These are phyloP conservation scores for Atlantisia rogersi DNA, from an alignment of 2,113 vertebrate species.

Conservation along the genomic window DNA sequence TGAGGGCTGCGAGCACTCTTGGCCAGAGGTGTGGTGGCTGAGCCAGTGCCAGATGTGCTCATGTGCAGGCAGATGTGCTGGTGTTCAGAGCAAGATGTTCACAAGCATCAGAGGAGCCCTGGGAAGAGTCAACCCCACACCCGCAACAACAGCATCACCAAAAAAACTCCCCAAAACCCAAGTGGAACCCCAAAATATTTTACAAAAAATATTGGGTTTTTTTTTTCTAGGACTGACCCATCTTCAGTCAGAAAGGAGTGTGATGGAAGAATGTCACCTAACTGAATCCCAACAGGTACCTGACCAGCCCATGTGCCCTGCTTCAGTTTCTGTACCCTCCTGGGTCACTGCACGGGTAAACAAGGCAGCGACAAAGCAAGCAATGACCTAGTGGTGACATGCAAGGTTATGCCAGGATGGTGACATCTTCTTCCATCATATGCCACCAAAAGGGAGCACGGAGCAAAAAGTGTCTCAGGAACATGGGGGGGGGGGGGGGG, in stretches of 20 bases:
- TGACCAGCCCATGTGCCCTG: fast-evolving
- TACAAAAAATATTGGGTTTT: neutral
- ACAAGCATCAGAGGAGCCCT: neutral
- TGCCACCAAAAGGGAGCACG: fast-evolving
- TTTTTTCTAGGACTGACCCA: too few relatives aligned
- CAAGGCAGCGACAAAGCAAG: fast-evolving
- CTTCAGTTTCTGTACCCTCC: fast-evolving
- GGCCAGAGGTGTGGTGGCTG: neutral
- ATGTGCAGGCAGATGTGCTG: neutral
- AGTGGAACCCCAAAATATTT: neutral
- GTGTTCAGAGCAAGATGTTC: neutral
- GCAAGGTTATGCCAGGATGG: neutral
- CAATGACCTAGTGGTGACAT: neutral
- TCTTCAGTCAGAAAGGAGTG: neutral
- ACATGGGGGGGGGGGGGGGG: fast-evolving
- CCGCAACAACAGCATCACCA: neutral
- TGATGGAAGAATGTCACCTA: too few relatives aligned
- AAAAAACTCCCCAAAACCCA: neutral
- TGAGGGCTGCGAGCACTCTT: fast-evolving
- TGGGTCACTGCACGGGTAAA: neutral
- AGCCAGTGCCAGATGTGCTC: neutral
- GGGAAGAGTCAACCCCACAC: neutral
- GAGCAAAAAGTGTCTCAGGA: neutral
- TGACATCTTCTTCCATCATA: fast-evolving
- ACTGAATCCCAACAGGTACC: too few relatives aligned